Evolutionary conservation across 1,140 invertebrate species (phyloP).

Genomic region (Ooceraea biroi): DNA sequence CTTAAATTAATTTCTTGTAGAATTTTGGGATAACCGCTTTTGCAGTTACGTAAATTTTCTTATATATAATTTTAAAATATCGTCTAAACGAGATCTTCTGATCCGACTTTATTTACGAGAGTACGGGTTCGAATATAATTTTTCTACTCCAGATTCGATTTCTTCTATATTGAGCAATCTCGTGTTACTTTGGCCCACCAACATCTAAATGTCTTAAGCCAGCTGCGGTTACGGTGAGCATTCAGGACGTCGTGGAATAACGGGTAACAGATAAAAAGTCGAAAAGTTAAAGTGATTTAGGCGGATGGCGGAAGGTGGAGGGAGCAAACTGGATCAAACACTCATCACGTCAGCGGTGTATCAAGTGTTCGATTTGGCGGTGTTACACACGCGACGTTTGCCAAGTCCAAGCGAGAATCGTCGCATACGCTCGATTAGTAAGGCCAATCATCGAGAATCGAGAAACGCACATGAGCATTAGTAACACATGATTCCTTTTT

Average conservation of each 20-base stretch:
- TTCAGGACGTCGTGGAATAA: not conserved
- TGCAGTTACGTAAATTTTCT: not conserved
- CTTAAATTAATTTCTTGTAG: not conserved
- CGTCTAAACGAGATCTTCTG: not conserved
- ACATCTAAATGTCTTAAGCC: slow-evolving; percentile 44
- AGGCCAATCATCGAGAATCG: slow-evolving; percentile 62
- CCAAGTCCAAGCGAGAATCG: slow-evolving; percentile 33
- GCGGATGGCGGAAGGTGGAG: not conserved
- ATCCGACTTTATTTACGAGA: not conserved
- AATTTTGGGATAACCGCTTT: not conserved
- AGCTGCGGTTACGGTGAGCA: slow-evolving; percentile 45
- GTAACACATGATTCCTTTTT: slow-evolving; percentile 73
- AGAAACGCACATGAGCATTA: slow-evolving; percentile 69
- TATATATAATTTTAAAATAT: slow-evolving; percentile 1
- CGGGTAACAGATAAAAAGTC: slow-evolving; percentile 27
- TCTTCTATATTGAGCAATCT: not conserved
- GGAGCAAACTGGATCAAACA: slow-evolving; percentile 53
- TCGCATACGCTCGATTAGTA: slow-evolving; percentile 37
- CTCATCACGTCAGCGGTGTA: slow-evolving; percentile 64
- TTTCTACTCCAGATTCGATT: not conserved
- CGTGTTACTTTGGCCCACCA: slow-evolving; percentile 16
- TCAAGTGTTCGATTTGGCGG: slow-evolving; percentile 61
- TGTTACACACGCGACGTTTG: slow-evolving; percentile 21
- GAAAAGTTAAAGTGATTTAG: slow-evolving; percentile 1
- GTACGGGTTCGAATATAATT: not conserved